Evolutionary conservation across 2,888 invertebrate species (phyloP), one percentile per base, ranked within the genome.

Genomic region (Diadegma fenestrale): DNA sequence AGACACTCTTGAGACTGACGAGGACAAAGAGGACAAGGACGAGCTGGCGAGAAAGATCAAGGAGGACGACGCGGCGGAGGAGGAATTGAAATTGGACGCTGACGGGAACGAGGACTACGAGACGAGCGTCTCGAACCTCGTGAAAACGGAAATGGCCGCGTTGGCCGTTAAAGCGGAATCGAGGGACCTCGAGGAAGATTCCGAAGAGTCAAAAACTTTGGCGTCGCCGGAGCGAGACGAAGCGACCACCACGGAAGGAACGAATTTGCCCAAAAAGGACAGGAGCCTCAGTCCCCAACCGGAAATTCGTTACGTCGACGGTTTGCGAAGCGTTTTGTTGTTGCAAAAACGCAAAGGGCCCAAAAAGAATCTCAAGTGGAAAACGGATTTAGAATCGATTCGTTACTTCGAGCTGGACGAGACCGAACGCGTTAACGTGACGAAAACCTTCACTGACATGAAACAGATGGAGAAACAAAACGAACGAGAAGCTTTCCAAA

Each of bases 351-450:
- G 96, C 88, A 97, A 96, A 93, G 97, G 97, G 3, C 97, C 97
- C 4, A 98, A 97, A 92, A 97, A 97, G 93, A 96, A 96, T 89
- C 95, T 97, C 6, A 96, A 96, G 91, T 99, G 98, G 97, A 97
- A 97, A 91, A 95, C 96, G 4, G 98, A 98, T 83, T 94, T 99
- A 45, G 97, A 97, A 90, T 96, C 97, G 91, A 95, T 98, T 81
- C 96, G 97, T 90, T 99, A 96, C 94, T 99, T 99, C 94, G 99
- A 99, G 94, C 94, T 99, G 88, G 99, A 99, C 94, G 99, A 99
- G 94, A 98, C 97, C 19, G 99, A 99, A 94, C 96, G 99, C 91
- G 98, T 98, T 1, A 99, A 99, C 94, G 99, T 99, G 0, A 98
- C 97, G 3, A 98, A 97, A 94, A 97, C 96, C 45, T 99, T 99